A percentile compares a stretch with the other conserved stretches of the same genome.
These are phyloP conservation scores for Acrocephalus scirpaceus DNA, from an alignment of 2,797 vertebrate genomes.

Conservation along the genomic window DNA sequence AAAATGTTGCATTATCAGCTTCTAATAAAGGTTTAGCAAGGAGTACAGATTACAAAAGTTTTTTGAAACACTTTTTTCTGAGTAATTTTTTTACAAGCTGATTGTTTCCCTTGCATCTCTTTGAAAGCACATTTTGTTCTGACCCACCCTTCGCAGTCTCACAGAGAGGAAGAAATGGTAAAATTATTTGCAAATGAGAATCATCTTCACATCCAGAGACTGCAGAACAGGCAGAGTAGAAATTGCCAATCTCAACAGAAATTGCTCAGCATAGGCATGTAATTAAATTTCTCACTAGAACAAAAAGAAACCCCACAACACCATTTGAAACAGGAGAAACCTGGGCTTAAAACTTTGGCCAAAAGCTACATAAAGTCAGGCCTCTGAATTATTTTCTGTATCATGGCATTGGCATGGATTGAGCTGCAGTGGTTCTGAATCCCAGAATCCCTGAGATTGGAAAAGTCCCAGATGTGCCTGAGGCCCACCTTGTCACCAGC, in stretches of 20 bases:
- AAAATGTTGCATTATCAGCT: not conserved
- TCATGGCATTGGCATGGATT: not conserved
- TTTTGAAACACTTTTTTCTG: not conserved
- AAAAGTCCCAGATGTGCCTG: not conserved
- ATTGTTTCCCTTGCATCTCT: not conserved
- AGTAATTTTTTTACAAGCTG: not conserved
- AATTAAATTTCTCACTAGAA: constrained; percentile 31
- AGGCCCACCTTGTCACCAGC: not conserved
- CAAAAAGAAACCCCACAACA: not conserved
- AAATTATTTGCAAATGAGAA: constrained; percentile 44
- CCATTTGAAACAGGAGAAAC: not conserved
- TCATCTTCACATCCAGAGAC: not conserved
- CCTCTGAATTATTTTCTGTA: not conserved
- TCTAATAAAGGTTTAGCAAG: not conserved
- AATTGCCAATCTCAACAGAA: constrained; percentile 27
- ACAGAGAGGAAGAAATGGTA: not conserved
- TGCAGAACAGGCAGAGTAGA: not conserved
- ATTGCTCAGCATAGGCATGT: not conserved
- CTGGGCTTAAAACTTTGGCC: not conserved
- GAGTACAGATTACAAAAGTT: not conserved
- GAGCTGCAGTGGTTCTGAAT: not conserved
- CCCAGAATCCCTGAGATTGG: fast-evolving
- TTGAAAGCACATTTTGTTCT: constrained; percentile 34
- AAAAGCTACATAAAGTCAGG: not conserved
- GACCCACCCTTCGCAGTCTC: not conserved